Conservation (phyloP, 2,797 vertebrate genomes). For the Chelidonichthys spinosus region DNA sequence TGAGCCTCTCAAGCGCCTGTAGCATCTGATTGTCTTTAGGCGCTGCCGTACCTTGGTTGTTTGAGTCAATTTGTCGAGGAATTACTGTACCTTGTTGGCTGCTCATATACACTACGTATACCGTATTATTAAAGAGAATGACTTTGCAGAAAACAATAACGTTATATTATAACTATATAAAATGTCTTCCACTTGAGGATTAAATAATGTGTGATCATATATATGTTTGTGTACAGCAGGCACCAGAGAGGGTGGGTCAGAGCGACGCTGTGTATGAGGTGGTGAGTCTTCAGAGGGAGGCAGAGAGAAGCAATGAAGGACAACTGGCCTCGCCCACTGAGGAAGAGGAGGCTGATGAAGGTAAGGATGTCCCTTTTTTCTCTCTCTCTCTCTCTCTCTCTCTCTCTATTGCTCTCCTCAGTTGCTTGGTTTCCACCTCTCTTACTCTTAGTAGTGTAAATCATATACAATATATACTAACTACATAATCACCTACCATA, state of each 20-base stretch:
- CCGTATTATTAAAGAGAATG: neutral
- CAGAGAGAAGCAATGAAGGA: constrained; percentile 86
- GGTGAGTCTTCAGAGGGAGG: constrained; percentile 92
- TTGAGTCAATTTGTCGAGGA: neutral
- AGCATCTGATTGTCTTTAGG: neutral
- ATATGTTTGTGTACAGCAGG: constrained; percentile 73
- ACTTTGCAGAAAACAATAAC: constrained; percentile 1
- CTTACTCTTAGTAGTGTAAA: neutral
- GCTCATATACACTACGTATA: neutral
- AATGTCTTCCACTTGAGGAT: neutral
- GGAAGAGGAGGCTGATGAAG: constrained; percentile 93
- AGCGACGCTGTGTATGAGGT: constrained; percentile 95
- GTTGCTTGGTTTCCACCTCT: neutral
- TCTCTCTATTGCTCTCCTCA: neutral
- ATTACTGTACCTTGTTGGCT: constrained; percentile 1
- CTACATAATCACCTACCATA: constrained; percentile 10
- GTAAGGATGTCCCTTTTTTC: constrained; percentile 73
- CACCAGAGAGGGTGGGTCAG: constrained; percentile 84
- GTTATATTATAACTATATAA: too few species aligned
- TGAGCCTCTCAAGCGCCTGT: neutral
- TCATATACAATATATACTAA: neutral
- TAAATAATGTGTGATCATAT: neutral
- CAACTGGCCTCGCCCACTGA: constrained; percentile 87
- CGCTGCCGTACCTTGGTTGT: neutral
- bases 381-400: neutral